phyloP scores from a whole-genome alignment of 35 echinoderm and acorn worm species.

The Chiridota heheva region DNA sequence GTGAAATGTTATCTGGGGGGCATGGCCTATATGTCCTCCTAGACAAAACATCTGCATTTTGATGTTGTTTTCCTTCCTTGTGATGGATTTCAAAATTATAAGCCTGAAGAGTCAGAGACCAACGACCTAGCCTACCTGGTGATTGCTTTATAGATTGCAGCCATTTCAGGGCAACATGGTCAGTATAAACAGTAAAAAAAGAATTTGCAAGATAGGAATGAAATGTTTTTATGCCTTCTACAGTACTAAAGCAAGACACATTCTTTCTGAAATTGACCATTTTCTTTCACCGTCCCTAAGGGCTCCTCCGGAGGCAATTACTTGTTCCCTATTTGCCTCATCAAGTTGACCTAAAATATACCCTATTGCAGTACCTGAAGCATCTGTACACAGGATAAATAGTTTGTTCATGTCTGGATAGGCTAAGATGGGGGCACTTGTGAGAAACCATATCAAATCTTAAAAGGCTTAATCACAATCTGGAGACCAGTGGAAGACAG shows the following conservation, averaged over 20 bases:
- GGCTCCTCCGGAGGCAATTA: conserved; percentile 67
- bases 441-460: conserved; percentile 25
- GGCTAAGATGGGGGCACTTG: conserved; percentile 52
- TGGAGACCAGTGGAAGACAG: conserved; percentile 49
- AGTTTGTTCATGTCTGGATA: conserved; percentile 50
- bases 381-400: conserved; percentile 66
- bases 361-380: conserved; percentile 55
- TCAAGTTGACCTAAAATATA: conserved; percentile 56
- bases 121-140: conserved; percentile 35
- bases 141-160: conserved; percentile 22
- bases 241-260: conserved; percentile 26
- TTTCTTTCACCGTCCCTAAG: conserved; percentile 33
- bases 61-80: conserved; percentile 38
- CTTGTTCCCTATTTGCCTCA: conserved; percentile 35
- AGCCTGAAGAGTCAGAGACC: conserved; percentile 32
- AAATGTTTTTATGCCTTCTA: conserved; percentile 30
- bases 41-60: conserved; percentile 34
- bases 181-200: conserved; percentile 13
- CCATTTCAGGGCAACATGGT: conserved; percentile 51
- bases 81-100: conserved; percentile 47
- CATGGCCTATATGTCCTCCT: conserved; percentile 2
- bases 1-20: not conserved
- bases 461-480: conserved; percentile 60
- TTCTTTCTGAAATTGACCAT: conserved; percentile 42
- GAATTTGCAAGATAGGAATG: conserved; percentile 20